phyloP scores from a whole-genome alignment of 2,113 vertebrate species.

The Paradoxurus hermaphroditus region DNA sequence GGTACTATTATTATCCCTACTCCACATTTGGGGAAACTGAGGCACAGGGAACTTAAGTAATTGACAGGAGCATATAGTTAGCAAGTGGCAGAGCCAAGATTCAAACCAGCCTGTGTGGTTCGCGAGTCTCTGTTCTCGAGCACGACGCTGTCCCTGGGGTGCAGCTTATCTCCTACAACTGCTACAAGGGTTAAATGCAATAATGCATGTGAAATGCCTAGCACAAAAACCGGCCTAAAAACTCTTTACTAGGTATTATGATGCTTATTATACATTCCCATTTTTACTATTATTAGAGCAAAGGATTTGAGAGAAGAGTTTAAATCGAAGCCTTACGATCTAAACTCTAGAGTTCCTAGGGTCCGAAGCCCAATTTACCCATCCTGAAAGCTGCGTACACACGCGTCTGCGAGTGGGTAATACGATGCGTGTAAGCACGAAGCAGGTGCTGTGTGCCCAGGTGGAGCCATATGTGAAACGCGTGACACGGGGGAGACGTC shows the following conservation, averaged over 20 bases:
- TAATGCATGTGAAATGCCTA: too few relatives aligned
- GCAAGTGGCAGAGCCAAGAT: neutral
- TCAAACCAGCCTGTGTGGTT: neutral
- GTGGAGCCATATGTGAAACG: neutral
- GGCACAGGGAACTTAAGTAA: neutral
- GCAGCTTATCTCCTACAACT: fast-evolving
- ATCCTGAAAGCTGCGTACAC: neutral
- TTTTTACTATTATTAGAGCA: neutral
- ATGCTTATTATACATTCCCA: neutral
- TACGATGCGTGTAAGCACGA: neutral
- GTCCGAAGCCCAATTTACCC: neutral
- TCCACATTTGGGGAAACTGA: neutral
- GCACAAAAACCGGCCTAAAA: neutral
- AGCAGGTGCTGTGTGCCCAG: neutral
- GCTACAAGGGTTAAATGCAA: too few relatives aligned
- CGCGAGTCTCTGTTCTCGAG: neutral
- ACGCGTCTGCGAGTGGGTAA: neutral
- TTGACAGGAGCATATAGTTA: neutral
- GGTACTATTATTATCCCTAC: too few relatives aligned
- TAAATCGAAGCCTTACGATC: neutral
- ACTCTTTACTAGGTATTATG: fast-evolving
- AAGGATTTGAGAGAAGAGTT: neutral
- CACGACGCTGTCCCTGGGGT: fast-evolving
- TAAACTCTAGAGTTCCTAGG: too few relatives aligned
- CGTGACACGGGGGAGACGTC: too few relatives aligned